A percentile compares a stretch with the other conserved stretches of the same genome.
Evolutionary conservation across 2,888 invertebrate genomes (phyloP).

Genomic region (Artemia sinica): DNA sequence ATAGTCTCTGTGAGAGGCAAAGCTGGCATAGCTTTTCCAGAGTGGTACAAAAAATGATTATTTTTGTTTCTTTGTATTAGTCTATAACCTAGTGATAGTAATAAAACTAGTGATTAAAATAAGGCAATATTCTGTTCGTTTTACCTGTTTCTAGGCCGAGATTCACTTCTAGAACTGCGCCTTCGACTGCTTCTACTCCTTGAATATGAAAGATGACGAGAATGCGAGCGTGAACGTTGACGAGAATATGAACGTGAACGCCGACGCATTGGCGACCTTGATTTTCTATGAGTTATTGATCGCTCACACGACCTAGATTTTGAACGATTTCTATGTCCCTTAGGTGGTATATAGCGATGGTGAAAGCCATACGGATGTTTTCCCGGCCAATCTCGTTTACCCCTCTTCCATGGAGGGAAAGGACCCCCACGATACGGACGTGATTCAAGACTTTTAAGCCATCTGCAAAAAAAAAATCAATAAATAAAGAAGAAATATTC

Average conservation of each 20-base stretch:
- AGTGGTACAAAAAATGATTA: too few relatives aligned
- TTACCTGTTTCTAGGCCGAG: too few relatives aligned
- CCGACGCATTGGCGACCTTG: not conserved
- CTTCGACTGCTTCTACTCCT: not conserved
- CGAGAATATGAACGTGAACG: not conserved
- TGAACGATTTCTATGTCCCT: not conserved
- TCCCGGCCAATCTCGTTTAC: constrained; percentile 1
- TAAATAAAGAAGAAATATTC: too few relatives aligned
- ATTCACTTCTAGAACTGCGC: not conserved
- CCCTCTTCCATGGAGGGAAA: constrained; percentile 2
- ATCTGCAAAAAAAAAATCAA: not conserved
- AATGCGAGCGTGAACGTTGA: not conserved
- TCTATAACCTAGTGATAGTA: too few relatives aligned
- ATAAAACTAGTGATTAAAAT: too few relatives aligned
- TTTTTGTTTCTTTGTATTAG: too few relatives aligned
- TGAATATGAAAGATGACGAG: not conserved
- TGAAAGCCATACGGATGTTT: not conserved
- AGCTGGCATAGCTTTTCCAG: too few relatives aligned
- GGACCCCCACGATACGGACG: constrained; percentile 7
- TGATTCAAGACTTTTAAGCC: not conserved
- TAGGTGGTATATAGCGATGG: not conserved
- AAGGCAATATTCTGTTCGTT: too few relatives aligned
- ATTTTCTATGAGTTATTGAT: not conserved
- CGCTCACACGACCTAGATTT: not conserved
- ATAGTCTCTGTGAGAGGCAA: too few relatives aligned